These are phyloP conservation scores for Frieseomelitta varia DNA, from an alignment of 1,140 invertebrate species.

Conservation along the genomic window DNA sequence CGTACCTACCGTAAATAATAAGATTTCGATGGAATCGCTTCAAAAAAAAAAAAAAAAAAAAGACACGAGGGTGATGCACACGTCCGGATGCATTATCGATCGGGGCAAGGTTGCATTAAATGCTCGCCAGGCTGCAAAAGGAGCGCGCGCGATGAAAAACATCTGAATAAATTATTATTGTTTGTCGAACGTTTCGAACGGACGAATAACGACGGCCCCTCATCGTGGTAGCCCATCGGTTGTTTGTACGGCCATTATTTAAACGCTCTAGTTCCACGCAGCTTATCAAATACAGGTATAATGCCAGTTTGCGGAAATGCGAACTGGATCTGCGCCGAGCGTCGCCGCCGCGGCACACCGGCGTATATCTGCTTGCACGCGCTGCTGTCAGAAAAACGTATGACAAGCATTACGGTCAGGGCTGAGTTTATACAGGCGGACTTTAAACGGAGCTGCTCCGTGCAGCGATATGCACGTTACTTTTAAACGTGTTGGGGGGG, in stretches of 20 bases:
- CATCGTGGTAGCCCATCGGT: slow-evolving; percentile 58
- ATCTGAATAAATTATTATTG: slow-evolving; percentile 80
- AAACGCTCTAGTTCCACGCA: slow-evolving; percentile 74
- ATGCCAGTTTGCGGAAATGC: slow-evolving; percentile 73
- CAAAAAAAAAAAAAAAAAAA: background rate
- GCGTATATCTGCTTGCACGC: slow-evolving; percentile 49
- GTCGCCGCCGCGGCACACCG: slow-evolving; percentile 7
- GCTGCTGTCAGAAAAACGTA: slow-evolving; percentile 61
- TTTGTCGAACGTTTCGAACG: slow-evolving; percentile 77
- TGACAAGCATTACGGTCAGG: slow-evolving; percentile 60
- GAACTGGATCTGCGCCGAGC: slow-evolving; percentile 63
- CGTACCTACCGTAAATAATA: too few species aligned
- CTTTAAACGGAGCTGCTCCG: slow-evolving; percentile 28
- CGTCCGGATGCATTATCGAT: slow-evolving; percentile 31
- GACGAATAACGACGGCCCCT: slow-evolving; percentile 61
- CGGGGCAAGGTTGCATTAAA: slow-evolving; percentile 50
- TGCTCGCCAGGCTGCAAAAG: slow-evolving; percentile 49
- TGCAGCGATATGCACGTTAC: slow-evolving; percentile 14
- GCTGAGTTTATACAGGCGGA: slow-evolving; percentile 43
- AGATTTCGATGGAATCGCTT: background rate
- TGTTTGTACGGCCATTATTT: slow-evolving; percentile 67
- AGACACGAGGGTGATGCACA: background rate
- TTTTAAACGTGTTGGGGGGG: slow-evolving; percentile 12
- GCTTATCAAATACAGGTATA: slow-evolving; percentile 76
- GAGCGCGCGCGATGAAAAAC: slow-evolving; percentile 71